Evolutionary conservation across 2,888 invertebrate genomes (phyloP).

Genomic region (Zelleria hepariella): DNA sequence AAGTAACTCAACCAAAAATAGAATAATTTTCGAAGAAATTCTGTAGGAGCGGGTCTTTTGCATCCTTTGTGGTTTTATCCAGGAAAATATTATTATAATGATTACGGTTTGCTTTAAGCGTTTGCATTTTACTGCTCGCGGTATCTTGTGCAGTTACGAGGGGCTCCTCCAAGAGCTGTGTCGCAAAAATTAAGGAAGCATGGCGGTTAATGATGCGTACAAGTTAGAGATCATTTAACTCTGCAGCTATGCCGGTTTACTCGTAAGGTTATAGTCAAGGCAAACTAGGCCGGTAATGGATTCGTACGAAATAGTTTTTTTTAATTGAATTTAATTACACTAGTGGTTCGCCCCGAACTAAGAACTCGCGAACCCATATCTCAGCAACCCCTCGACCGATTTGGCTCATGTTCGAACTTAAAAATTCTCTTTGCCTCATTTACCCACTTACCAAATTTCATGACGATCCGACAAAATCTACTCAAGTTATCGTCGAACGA

Average conservation of each 20-base stretch:
- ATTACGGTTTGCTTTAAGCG: background rate
- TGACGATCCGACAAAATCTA: too few species aligned
- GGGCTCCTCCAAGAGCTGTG: background rate
- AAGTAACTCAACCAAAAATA: background rate
- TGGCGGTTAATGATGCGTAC: background rate
- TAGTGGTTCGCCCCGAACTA: too few species aligned
- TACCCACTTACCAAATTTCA: too few species aligned
- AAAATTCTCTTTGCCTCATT: too few species aligned
- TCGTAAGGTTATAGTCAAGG: background rate
- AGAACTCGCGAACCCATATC: too few species aligned
- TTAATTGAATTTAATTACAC: too few species aligned
- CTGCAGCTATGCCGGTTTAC: background rate
- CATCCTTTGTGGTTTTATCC: too few species aligned
- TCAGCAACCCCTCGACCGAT: too few species aligned
- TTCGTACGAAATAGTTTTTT: too few species aligned
- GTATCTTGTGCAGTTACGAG: background rate
- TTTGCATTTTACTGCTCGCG: background rate
- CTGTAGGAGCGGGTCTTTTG: too few species aligned
- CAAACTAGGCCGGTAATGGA: background rate
- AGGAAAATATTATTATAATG: background rate
- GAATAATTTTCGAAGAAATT: background rate
- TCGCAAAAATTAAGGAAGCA: background rate
- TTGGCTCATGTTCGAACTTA: too few species aligned
- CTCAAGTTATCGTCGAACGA: too few species aligned
- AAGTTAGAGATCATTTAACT: background rate